A percentile compares a stretch with the other conserved stretches of the same genome.
These are phyloP conservation scores for Cromileptes altivelis DNA, from an alignment of 2,113 vertebrate genomes.

Conservation along the genomic window DNA sequence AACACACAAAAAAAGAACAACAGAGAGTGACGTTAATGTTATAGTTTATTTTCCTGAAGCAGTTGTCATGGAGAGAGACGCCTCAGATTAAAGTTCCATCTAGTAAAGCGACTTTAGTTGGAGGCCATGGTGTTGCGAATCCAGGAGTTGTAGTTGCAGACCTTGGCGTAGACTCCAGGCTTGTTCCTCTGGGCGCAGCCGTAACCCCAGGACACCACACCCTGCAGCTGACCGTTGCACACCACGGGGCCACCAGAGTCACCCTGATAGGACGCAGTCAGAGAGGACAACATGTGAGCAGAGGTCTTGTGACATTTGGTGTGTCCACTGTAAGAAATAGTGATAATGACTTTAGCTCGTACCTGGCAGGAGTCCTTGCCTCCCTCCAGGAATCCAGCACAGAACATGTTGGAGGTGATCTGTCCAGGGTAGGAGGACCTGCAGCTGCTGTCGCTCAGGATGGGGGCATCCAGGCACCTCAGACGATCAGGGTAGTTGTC, in stretches of 20 bases:
- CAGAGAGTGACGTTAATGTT: not conserved
- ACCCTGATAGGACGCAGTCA: slow-evolving; percentile 75
- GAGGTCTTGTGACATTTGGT: not conserved
- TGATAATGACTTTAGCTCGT: slow-evolving; percentile 6
- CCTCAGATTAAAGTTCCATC: not conserved
- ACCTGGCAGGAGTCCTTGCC: slow-evolving; percentile 97
- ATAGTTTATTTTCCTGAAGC: not conserved
- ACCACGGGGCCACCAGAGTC: slow-evolving; percentile 90
- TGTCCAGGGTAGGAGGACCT: slow-evolving; percentile 85
- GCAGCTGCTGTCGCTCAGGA: slow-evolving; percentile 84
- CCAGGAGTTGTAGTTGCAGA: slow-evolving; percentile 88
- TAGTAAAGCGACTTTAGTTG: slow-evolving; percentile 62
- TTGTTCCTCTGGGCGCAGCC: slow-evolving; percentile 86
- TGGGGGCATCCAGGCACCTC: slow-evolving; percentile 88
- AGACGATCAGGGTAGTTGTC: slow-evolving; percentile 85
- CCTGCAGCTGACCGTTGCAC: slow-evolving; percentile 86
- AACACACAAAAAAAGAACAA: not conserved
- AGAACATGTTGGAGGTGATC: slow-evolving; percentile 92
- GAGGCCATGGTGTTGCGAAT: slow-evolving; percentile 78
- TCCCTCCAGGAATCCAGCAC: slow-evolving; percentile 90
- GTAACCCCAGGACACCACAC: slow-evolving; percentile 91
- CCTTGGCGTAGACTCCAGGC: slow-evolving; percentile 89
- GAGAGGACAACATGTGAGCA: slow-evolving; percentile 28
- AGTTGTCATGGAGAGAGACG: not conserved
- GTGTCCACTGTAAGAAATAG: not conserved